Base-by-base conservation (phyloP, 1,140 invertebrate genomes). In the Achatina immaculata region DNA sequence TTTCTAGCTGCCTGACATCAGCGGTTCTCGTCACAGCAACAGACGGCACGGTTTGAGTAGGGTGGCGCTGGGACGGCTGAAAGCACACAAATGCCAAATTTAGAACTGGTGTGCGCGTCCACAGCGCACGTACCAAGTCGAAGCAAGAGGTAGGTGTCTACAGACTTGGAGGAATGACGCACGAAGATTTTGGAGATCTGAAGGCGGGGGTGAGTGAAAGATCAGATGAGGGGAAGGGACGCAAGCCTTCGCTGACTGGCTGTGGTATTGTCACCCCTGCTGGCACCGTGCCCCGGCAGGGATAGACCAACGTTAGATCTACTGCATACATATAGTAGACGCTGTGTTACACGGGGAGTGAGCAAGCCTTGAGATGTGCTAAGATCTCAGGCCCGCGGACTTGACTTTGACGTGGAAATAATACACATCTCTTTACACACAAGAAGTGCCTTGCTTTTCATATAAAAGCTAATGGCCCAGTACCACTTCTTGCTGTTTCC, bases 11-110 rank as follows among this genome's bases (percentile, higher is more conserved):
- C 19, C 78, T 71, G 81, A 78, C 72, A 80, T 66, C 51, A 65
- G 82, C 38, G 58, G 72, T 81, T 77, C 55, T 66, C 78, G 81
- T 82, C 81, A 78, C 78, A 80, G 58, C 40, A 45, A 62, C 68
- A 36, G 73, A 65, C 42, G 79, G 74, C 78, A 78, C 51, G 34
- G 65, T 21, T 66, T 36, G 76, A 66, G 51, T 55, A 40, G 62
- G 74, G 69, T 81, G 78, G 58, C 73, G 48, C 62, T 75, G 78
- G 42, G 73, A 76, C 65, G 74, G 73, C 77, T 80, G 74, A 72
- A 79, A 55, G 31, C 45, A 66, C 40, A 79, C 76, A 76, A 71
- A 79, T 77, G 81, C 81, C 81, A 80, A 82, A 82, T 82, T 82
- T 82, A 82, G 81, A 78, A 66, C 79, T 43, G 28, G 76, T 78